Evolutionary conservation across 2,888 invertebrate genomes (phyloP).

Genomic region (Holacanthella duospinosa): DNA sequence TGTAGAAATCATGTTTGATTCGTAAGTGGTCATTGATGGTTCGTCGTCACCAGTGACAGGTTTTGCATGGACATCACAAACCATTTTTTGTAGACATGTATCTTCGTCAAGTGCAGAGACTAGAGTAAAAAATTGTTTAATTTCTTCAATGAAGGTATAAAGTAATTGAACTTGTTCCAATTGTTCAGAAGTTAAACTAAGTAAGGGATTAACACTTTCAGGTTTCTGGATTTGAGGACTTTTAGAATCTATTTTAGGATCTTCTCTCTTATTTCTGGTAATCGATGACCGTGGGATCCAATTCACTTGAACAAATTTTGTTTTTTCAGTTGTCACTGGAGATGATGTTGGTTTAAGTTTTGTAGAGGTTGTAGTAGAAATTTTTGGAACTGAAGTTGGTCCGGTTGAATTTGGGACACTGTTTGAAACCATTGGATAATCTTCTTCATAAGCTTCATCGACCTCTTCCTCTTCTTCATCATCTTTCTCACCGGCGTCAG

Average conservation of each 20-base stretch:
- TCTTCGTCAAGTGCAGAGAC: constrained; percentile 32
- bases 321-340: not conserved
- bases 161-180: constrained; percentile 10
- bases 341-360: too few species aligned
- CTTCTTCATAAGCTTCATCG: not conserved
- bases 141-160: constrained; percentile 19
- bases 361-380: not conserved
- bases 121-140: constrained; percentile 32
- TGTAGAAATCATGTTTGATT: constrained; percentile 31
- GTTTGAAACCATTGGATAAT: too few species aligned
- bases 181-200: not conserved
- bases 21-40: constrained; percentile 24
- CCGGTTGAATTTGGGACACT: too few species aligned
- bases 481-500: not conserved
- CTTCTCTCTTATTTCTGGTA: not conserved
- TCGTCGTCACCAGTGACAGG: constrained; percentile 12
- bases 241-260: not conserved
- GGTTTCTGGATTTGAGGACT: too few species aligned
- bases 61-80: constrained; percentile 34
- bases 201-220: not conserved
- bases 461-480: not conserved
- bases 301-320: not conserved
- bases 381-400: not conserved
- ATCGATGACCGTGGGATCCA: not conserved
- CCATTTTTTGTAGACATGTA: constrained; percentile 32